These are phyloP conservation scores for Ganaspis sp. DNA, from an alignment of 1,140 invertebrate species.

Conservation along the genomic window DNA sequence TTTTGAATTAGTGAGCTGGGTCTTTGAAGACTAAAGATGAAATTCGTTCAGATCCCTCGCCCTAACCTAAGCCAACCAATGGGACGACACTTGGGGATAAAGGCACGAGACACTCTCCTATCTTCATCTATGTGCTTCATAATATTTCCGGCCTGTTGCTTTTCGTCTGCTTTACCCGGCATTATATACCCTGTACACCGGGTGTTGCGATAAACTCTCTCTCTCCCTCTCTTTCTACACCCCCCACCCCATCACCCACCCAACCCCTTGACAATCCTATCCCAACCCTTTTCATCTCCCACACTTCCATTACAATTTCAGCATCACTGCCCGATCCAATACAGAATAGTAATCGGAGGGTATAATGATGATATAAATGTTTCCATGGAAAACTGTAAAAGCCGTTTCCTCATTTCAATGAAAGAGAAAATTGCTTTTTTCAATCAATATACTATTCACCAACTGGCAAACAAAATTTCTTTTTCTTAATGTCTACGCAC, in stretches of 20 bases:
- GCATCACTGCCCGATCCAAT: constrained; percentile 35
- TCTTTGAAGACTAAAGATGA: neutral
- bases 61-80: constrained; percentile 41
- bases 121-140: constrained; percentile 44
- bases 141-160: constrained; percentile 66
- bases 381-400: constrained; percentile 11
- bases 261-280: neutral
- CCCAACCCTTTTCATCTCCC: constrained; percentile 5
- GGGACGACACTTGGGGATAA: constrained; percentile 27
- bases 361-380: constrained; percentile 23
- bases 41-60: neutral
- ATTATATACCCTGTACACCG: neutral
- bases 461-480: neutral
- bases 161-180: constrained; percentile 45
- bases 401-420: neutral
- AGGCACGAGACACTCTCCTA: constrained; percentile 33
- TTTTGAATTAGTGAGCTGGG: neutral
- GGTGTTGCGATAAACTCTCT: constrained; percentile 26
- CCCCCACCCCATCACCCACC: neutral
- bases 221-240: neutral
- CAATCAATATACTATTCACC: constrained; percentile 33
- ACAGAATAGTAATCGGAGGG: constrained; percentile 31
- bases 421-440: constrained; percentile 35
- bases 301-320: constrained; percentile 6
- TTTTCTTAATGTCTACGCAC: constrained; percentile 1